phyloP scores from a whole-genome alignment of 1,140 invertebrate genomes.

The Hylaeus anthracinus region DNA sequence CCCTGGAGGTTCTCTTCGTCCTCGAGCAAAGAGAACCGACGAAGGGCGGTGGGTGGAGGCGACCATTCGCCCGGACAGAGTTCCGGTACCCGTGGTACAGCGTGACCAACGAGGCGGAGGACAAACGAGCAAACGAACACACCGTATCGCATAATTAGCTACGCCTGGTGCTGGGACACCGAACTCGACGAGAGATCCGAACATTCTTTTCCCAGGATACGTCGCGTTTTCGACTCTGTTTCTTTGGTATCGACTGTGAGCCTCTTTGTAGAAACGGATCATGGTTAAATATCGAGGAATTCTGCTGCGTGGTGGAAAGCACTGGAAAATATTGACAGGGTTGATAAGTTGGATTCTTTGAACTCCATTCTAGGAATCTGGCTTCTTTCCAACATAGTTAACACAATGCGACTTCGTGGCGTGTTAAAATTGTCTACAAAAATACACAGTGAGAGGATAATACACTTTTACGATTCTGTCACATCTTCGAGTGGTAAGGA shows the following conservation, averaged over 20 bases:
- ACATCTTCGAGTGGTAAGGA: no score
- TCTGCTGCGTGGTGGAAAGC: no score
- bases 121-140: slow-evolving; percentile 68
- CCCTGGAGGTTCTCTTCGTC: slow-evolving; percentile 49
- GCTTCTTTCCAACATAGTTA: no score
- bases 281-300: neutral
- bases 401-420: no score
- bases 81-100: slow-evolving; percentile 39
- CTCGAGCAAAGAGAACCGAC: slow-evolving; percentile 21
- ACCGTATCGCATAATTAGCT: slow-evolving; percentile 67
- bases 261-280: neutral
- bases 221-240: neutral
- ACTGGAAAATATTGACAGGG: no score
- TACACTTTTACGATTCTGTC: no score
- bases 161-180: slow-evolving; percentile 54
- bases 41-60: neutral
- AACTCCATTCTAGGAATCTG: no score
- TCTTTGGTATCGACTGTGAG: neutral
- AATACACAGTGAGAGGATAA: no score
- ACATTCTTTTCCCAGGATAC: slow-evolving; percentile 2
- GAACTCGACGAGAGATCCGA: slow-evolving; percentile 41
- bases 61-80: neutral
- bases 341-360: no score
- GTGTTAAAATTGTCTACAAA: no score
- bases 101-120: slow-evolving; percentile 55